Percentiles rank a stretch among this genome's conserved stretches.
Conservation (phyloP, 2,797 vertebrate genomes). For the Lates japonicus region DNA sequence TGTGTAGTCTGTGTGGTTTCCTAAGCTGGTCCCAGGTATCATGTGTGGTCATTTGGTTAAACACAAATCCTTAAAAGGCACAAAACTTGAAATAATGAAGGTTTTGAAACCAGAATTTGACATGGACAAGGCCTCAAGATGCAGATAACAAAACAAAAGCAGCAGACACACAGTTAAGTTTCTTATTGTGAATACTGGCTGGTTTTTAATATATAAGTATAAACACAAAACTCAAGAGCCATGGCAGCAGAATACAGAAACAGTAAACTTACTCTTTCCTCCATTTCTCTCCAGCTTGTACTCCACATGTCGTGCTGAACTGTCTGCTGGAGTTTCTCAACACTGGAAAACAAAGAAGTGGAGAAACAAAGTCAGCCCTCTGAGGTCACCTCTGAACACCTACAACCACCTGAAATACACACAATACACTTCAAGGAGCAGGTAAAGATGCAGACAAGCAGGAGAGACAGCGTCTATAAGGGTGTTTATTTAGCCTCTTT, state of each 20-base stretch:
- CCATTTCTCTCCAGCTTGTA: constrained; percentile 82
- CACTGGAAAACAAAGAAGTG: constrained; percentile 56
- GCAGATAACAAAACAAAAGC: neutral
- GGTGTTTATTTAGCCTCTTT: too few species aligned
- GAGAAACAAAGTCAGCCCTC: neutral
- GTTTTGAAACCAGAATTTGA: too few species aligned
- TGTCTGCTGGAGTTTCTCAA: constrained; percentile 65
- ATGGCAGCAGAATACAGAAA: neutral
- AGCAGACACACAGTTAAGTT: neutral
- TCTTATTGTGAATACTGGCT: too few species aligned
- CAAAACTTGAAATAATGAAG: neutral
- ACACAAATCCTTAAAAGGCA: neutral
- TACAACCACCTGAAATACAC: neutral
- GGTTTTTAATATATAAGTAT: neutral
- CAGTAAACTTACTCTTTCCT: constrained; percentile 81
- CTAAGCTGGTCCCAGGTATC: neutral
- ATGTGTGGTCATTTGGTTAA: neutral
- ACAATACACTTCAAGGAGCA: fast-evolving
- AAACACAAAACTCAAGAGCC: too few species aligned
- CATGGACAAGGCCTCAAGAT: too few species aligned
- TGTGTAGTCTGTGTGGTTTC: neutral
- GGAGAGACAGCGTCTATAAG: neutral
- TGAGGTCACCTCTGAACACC: neutral
- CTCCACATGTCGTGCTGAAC: constrained; percentile 76
- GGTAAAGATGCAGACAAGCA: neutral